Evolutionary conservation across 1,140 invertebrate genomes (phyloP).

Genomic region (Dreissena rostriformis): DNA sequence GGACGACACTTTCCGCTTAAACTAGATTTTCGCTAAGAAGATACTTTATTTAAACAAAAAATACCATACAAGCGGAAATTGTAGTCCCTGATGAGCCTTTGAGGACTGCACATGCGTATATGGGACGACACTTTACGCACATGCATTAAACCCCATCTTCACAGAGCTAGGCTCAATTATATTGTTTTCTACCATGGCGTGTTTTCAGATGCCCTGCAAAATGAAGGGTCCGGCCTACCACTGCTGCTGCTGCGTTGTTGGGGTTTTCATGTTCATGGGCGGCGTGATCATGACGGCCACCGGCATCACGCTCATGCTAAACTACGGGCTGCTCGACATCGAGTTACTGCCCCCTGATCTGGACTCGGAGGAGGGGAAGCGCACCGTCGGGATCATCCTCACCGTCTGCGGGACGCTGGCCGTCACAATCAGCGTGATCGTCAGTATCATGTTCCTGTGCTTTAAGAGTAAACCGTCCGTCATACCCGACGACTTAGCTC

Average conservation of each 20-base stretch:
- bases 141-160: no score
- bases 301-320: conserved; percentile 56
- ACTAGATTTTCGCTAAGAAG: no score
- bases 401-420: conserved; percentile 43
- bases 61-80: no score
- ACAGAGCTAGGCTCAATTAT: no score
- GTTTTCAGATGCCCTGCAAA: conserved; percentile 57
- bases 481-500: conserved; percentile 31
- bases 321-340: conserved; percentile 51
- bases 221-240: conserved; percentile 47
- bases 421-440: conserved; percentile 46
- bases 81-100: no score
- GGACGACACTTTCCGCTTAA: no score
- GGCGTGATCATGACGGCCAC: conserved; percentile 53
- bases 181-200: background rate
- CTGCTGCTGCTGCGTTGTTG: conserved; percentile 55
- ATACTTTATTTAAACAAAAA: no score
- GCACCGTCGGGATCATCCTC: conserved; percentile 54
- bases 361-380: conserved; percentile 55
- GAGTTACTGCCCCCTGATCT: conserved; percentile 53
- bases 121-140: no score
- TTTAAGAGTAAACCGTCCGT: conserved; percentile 25
- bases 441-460: conserved; percentile 51
- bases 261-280: conserved; percentile 54
- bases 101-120: no score